These are phyloP conservation scores for Hippocampus mohnikei DNA, from an alignment of 2,113 vertebrate species.

Conservation along the genomic window DNA sequence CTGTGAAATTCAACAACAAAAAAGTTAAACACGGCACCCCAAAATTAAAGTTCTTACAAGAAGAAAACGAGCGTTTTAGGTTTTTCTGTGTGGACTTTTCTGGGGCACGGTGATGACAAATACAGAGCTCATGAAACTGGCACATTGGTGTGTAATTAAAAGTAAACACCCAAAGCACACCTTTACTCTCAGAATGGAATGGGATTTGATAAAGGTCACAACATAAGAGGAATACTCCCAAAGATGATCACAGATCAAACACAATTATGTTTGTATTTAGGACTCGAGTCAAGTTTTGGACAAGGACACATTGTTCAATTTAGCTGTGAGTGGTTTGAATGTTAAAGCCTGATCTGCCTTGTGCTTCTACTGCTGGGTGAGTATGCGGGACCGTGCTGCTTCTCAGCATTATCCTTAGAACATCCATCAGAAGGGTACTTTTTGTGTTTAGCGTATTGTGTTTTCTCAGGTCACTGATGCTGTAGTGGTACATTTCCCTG, in stretches of 20 bases:
- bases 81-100: background rate
- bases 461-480: background rate
- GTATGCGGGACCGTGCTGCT: background rate
- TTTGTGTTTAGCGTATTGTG: background rate
- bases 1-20: background rate
- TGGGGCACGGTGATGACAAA: background rate
- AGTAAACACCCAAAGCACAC: slow-evolving; percentile 48
- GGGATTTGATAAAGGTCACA: slow-evolving; percentile 29
- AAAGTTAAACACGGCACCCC: background rate
- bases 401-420: background rate
- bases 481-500: background rate
- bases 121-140: slow-evolving; percentile 23
- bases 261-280: background rate
- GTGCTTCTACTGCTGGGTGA: background rate
- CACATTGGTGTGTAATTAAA: slow-evolving; percentile 45
- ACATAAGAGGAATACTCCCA: slow-evolving; percentile 19
- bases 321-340: background rate
- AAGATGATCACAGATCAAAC: slow-evolving; percentile 28
- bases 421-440: background rate
- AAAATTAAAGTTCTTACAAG: background rate
- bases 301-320: background rate
- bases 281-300: background rate
- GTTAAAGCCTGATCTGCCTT: background rate
- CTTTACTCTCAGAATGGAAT: slow-evolving; percentile 32
- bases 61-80: too few relatives aligned